phyloP scores from a whole-genome alignment of 2,113 vertebrate species.

The Oxyruncus cristatus region DNA sequence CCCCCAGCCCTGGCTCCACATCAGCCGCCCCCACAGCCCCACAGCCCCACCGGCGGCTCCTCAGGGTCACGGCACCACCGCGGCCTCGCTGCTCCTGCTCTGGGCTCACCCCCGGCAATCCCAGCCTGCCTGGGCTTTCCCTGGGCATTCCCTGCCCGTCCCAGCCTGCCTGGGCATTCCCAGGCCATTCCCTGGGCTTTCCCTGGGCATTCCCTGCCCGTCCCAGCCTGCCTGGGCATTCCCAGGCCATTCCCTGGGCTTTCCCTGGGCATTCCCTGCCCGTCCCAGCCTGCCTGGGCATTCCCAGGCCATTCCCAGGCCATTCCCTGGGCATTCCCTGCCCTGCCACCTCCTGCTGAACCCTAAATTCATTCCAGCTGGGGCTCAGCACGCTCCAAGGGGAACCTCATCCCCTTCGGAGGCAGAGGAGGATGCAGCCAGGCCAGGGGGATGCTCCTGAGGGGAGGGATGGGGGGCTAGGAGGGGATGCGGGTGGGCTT shows the following conservation, averaged over 20 bases:
- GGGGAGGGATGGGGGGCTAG: neutral
- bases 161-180: neutral
- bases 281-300: too few species aligned
- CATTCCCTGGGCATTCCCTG: too few species aligned
- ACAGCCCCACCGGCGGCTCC: fast-evolving
- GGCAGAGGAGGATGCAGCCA: neutral
- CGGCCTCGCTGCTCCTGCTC: neutral
- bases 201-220: too few species aligned
- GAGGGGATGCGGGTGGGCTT: neutral
- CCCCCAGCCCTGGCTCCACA: fast-evolving
- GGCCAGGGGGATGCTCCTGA: neutral
- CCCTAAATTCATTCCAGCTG: neutral
- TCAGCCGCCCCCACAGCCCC: neutral
- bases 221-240: too few species aligned
- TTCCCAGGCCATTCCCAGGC: too few species aligned
- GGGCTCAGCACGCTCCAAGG: fast-evolving
- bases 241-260: too few species aligned
- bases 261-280: too few species aligned
- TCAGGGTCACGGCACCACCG: fast-evolving
- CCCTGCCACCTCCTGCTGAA: neutral
- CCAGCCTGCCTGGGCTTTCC: neutral
- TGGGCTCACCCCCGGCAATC: neutral
- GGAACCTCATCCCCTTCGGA: neutral
- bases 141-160: neutral
- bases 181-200: too few species aligned